Evolutionary conservation across 2,797 vertebrate species (phyloP), one percentile per base, ranked within the genome.

Genomic region (Cossypha niveicapilla): DNA sequence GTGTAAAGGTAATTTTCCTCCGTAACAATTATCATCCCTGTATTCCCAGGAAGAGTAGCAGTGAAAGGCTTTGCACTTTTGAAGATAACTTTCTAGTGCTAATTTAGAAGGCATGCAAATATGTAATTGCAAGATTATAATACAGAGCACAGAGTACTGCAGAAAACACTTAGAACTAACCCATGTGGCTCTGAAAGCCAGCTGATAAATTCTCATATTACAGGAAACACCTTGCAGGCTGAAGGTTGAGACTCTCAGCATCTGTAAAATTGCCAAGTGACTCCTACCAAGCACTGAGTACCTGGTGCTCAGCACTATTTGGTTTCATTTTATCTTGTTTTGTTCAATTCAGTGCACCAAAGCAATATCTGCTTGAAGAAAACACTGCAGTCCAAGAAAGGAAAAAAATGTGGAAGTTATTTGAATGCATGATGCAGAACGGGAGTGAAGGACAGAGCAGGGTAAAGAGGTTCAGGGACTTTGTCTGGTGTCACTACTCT

Each of bases 1-100:
- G 11, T 67, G 42, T 39, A 94, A 92, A 91, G 87, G 92, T 93
- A 63, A 82, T 83, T 82, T 66, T 90, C 85, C 73, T 91, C 61
- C 10, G 0, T 70, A 87, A 68, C 22, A 80, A 56, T 77, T 47
- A 23, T 48, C 44, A 3, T 45, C 45, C 79, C 27, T 6, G 3
- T 50, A 22, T 48, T 77, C 78, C 54, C 65, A 48, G 79, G 42
- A 86, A 89, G 44, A 68, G 66, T 3, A 63, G 32, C 45, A 45
- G 65, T 17, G 60, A 45, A n/a, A 44, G n/a, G 7, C 79, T 93
- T 94, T 78, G 58, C 57, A n/a, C 75, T 85, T 66, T 50, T 51
- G 72, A 74, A 71, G 88, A 68, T 62, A 91, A 89, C 57, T 91
- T 89, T 89, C 86, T 28, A 21, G 85, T 71, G 62, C 5, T 86